Evolutionary conservation across 1,140 invertebrate genomes (phyloP).

Genomic region (Hormaphis cornu): DNA sequence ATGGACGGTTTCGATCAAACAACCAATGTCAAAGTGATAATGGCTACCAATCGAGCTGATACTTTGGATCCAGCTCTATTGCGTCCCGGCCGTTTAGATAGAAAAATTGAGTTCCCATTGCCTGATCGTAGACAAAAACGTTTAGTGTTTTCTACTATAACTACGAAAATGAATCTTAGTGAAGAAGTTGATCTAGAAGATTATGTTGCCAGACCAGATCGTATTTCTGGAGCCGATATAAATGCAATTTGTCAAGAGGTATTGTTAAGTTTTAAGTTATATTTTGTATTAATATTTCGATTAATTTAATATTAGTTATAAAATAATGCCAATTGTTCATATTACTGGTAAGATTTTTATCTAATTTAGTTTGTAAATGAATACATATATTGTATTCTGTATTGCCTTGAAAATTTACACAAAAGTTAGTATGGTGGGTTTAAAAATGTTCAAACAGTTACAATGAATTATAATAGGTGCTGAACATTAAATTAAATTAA

Average conservation of each 20-base stretch:
- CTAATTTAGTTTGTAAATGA: too few relatives aligned
- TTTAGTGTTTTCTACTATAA: conserved; percentile 95
- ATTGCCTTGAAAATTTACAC: too few relatives aligned
- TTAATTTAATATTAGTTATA: too few relatives aligned
- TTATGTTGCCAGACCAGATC: conserved; percentile 95
- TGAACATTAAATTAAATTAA: too few relatives aligned
- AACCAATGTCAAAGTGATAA: conserved; percentile 99
- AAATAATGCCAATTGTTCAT: too few relatives aligned
- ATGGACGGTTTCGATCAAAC: conserved; percentile 99
- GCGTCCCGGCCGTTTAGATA: conserved; percentile 90
- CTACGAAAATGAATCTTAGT: conserved; percentile 97
- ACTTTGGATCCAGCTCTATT: conserved; percentile 95
- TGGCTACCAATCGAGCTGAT: conserved; percentile 98
- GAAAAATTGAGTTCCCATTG: conserved; percentile 98
- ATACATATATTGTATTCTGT: too few relatives aligned
- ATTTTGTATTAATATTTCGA: too few relatives aligned
- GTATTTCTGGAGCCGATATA: conserved; percentile 97
- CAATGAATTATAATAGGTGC: too few relatives aligned
- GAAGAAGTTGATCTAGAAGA: conserved; percentile 99
- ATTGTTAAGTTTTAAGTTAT: conserved; percentile 40
- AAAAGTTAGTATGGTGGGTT: too few relatives aligned
- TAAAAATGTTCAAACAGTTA: too few relatives aligned
- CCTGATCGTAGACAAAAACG: conserved; percentile 97
- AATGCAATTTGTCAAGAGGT: conserved; percentile 99
- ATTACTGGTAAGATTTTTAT: too few relatives aligned